phyloP scores from a whole-genome alignment of 1,140 invertebrate species.

The Globodera rostochiensis region DNA sequence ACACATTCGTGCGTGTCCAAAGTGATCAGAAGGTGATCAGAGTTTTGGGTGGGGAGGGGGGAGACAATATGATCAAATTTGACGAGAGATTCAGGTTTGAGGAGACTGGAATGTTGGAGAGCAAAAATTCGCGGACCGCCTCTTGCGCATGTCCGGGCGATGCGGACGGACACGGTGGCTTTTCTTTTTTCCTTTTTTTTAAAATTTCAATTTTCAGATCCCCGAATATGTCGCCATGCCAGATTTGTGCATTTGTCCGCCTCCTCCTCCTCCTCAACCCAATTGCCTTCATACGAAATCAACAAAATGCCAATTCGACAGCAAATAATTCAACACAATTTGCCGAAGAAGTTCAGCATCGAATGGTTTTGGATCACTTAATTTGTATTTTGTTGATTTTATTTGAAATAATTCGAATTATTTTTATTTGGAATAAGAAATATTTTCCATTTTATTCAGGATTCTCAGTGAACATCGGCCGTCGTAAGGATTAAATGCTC shows the following conservation, averaged over 20 bases:
- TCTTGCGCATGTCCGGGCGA: slow-evolving; percentile 30
- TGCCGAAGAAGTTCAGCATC: slow-evolving; percentile 10
- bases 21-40: slow-evolving; percentile 24
- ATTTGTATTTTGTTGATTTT: background rate
- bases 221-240: slow-evolving; percentile 28
- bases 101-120: slow-evolving; percentile 20
- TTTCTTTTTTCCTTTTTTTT: background rate
- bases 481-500: background rate
- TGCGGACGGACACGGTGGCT: slow-evolving; percentile 31
- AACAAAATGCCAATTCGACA: background rate
- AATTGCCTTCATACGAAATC: slow-evolving; percentile 7
- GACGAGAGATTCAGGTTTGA: background rate
- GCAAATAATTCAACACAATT: background rate
- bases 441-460: background rate
- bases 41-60: too few species aligned
- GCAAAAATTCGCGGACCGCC: slow-evolving; percentile 24
- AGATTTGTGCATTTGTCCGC: background rate
- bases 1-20: slow-evolving; percentile 37
- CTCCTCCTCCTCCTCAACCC: background rate
- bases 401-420: background rate
- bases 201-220: background rate
- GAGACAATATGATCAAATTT: background rate
- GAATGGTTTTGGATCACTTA: background rate
- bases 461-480: slow-evolving; percentile 4
- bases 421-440: background rate